These are phyloP conservation scores for Pangasianodon hypophthalmus DNA, from an alignment of 2,113 vertebrate genomes.

Conservation along the genomic window DNA sequence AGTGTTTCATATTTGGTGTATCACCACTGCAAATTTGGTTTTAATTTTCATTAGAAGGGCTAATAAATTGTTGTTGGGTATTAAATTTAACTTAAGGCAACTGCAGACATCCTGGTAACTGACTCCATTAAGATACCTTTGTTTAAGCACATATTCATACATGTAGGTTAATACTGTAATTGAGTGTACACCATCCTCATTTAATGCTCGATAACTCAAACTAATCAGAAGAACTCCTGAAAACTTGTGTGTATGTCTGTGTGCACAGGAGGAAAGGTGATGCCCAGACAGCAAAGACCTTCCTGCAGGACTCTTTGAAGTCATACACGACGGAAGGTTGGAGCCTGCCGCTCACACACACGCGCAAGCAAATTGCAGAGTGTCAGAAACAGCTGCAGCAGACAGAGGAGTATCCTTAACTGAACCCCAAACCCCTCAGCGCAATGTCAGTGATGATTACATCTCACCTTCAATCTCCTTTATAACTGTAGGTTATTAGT, in stretches of 20 bases:
- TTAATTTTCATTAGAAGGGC: neutral
- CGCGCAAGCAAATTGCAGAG: conserved; percentile 88
- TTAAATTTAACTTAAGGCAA: neutral
- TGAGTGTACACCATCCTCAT: neutral
- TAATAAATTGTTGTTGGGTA: neutral
- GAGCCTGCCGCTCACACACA: conserved; percentile 90
- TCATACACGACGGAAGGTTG: conserved; percentile 91
- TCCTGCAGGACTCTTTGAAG: conserved; percentile 89
- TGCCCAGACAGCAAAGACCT: conserved; percentile 85
- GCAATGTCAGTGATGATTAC: neutral
- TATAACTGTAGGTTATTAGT: neutral
- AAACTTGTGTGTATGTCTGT: conserved; percentile 5
- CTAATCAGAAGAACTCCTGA: conserved; percentile 6
- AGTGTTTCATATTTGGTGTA: neutral
- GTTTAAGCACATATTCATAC: neutral
- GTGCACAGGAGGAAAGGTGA: conserved; percentile 86
- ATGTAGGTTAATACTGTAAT: neutral
- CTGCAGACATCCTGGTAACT: neutral
- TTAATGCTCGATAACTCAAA: neutral
- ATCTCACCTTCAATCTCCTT: neutral
- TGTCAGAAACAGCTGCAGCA: conserved; percentile 91
- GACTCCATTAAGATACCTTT: neutral
- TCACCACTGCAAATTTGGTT: neutral
- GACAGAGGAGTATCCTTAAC: conserved; percentile 91
- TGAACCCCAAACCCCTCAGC: neutral